These are phyloP conservation scores for Cerastis leucographa DNA, from an alignment of 2,888 invertebrate species.

Conservation along the genomic window DNA sequence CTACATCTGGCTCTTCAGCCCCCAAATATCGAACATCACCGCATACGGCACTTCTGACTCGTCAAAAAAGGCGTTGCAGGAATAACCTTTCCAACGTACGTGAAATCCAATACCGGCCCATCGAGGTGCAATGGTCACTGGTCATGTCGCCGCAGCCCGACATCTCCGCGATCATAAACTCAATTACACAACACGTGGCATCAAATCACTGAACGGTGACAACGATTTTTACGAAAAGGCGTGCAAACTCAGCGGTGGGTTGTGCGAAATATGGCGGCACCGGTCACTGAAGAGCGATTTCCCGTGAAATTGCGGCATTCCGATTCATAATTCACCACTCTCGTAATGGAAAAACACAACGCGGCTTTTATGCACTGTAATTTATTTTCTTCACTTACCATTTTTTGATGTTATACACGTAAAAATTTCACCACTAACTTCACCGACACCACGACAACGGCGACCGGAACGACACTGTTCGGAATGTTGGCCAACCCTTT, in stretches of 20 bases:
- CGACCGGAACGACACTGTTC: constrained; percentile 90
- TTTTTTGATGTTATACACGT: constrained; percentile 90
- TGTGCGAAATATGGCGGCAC: constrained; percentile 91
- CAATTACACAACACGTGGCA: constrained; percentile 88
- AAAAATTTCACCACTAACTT: constrained; percentile 89
- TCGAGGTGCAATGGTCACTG: constrained; percentile 67
- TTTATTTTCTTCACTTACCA: constrained; percentile 89
- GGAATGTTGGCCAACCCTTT: constrained; percentile 87
- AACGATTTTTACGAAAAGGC: constrained; percentile 87
- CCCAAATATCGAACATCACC: constrained; percentile 60
- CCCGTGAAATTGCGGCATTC: constrained; percentile 79
- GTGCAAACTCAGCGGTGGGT: constrained; percentile 87
- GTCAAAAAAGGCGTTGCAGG: constrained; percentile 88
- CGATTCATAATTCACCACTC: constrained; percentile 71
- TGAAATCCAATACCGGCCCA: constrained; percentile 89
- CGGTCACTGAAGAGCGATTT: constrained; percentile 82
- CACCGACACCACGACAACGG: constrained; percentile 89
- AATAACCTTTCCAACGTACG: constrained; percentile 85
- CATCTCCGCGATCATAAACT: constrained; percentile 64
- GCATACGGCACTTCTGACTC: constrained; percentile 67
- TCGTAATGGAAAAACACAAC: constrained; percentile 76
- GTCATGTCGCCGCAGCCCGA: constrained; percentile 63
- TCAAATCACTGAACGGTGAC: constrained; percentile 89
- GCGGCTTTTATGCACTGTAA: constrained; percentile 81
- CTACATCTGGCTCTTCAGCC: constrained; percentile 60